These are phyloP conservation scores for Coregonus sp. DNA, from an alignment of 2,797 vertebrate genomes.

Conservation along the genomic window DNA sequence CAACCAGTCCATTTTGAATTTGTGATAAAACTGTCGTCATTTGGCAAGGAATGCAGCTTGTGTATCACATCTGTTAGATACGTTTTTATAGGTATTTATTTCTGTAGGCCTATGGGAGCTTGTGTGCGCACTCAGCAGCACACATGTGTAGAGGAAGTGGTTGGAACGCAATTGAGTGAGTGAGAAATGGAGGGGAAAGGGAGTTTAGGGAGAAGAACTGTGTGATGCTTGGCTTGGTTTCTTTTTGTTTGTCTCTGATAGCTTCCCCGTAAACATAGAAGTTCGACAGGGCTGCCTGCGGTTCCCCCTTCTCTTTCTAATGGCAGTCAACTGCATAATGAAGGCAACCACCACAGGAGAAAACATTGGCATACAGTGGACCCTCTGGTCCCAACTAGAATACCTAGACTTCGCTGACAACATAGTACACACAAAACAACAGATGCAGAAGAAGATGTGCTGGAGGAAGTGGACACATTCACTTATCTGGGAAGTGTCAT, in stretches of 20 bases:
- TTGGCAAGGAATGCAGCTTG: too few species aligned
- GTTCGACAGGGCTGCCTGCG: not conserved
- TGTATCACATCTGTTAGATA: too few species aligned
- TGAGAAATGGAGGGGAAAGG: too few species aligned
- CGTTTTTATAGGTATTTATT: too few species aligned
- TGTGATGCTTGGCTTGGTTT: too few species aligned
- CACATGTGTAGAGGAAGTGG: too few species aligned
- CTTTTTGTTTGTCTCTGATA: not conserved
- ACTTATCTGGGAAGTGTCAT: not conserved
- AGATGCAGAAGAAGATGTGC: not conserved
- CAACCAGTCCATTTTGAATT: too few species aligned
- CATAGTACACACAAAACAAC: not conserved
- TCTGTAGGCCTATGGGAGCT: too few species aligned
- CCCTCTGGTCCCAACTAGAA: not conserved
- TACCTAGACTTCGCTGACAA: not conserved
- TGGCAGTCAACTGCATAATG: not conserved
- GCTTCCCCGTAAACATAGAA: not conserved
- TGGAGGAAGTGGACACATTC: not conserved
- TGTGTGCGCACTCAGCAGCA: too few species aligned
- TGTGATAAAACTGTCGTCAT: too few species aligned
- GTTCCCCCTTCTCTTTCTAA: not conserved
- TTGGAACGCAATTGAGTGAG: too few species aligned
- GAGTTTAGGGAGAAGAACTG: too few species aligned
- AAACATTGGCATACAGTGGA: not conserved
- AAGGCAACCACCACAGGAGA: not conserved